A percentile compares a stretch with the other conserved stretches of the same genome.
Conservation (phyloP, 2,113 vertebrate genomes). For the Lophochroa leadbeateri region DNA sequence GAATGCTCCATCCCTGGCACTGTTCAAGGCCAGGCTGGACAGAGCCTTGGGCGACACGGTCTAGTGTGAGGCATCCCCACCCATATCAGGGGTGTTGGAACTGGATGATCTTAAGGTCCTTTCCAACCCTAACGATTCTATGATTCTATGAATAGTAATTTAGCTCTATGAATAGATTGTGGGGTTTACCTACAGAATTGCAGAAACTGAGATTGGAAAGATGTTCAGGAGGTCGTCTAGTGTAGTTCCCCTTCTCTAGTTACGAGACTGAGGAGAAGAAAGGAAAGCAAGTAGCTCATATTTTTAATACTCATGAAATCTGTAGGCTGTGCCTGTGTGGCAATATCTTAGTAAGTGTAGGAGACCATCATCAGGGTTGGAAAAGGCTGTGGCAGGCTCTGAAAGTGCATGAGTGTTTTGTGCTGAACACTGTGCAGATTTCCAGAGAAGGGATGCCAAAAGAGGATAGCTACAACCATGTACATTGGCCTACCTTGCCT, state of each 20-base stretch:
- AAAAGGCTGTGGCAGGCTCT: background rate
- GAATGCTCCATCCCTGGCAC: background rate
- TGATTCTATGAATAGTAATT: background rate
- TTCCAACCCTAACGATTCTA: background rate
- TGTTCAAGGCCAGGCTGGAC: background rate
- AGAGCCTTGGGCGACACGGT: background rate
- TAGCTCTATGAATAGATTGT: background rate
- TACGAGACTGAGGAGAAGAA: background rate
- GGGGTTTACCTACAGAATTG: background rate
- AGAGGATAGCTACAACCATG: too few relatives aligned
- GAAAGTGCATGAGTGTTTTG: background rate
- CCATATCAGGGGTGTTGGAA: background rate
- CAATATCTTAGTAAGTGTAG: too few relatives aligned
- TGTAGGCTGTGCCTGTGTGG: background rate
- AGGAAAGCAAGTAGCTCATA: background rate
- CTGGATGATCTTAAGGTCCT: background rate
- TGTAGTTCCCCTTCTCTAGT: background rate
- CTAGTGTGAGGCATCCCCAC: background rate
- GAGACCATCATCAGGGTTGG: background rate
- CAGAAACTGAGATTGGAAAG: background rate
- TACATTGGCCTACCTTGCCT: too few relatives aligned
- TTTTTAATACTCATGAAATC: background rate
- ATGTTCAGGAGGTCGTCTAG: background rate
- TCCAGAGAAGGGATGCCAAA: background rate
- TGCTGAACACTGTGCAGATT: background rate